Conservation (phyloP, 2,888 invertebrate species). For the Parnassius apollo region DNA sequence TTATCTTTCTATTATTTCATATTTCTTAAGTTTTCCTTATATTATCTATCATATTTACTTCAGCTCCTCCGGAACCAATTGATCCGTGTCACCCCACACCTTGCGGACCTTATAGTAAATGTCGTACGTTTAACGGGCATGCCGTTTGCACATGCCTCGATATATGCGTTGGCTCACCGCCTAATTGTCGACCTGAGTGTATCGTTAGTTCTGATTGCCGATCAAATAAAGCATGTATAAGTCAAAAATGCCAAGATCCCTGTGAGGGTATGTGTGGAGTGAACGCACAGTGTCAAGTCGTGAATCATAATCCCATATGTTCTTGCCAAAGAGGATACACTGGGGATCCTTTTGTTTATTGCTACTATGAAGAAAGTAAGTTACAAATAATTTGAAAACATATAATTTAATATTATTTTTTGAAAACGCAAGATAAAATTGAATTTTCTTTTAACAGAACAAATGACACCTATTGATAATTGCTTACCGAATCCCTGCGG, state of each 20-base stretch:
- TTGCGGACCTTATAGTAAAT: constrained; percentile 89
- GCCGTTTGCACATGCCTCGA: constrained; percentile 89
- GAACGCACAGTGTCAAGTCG: constrained; percentile 88
- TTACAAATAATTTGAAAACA: constrained; percentile 31
- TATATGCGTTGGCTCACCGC: constrained; percentile 87
- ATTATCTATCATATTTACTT: constrained; percentile 46
- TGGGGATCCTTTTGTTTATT: constrained; percentile 90
- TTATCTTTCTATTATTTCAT: constrained; percentile 44
- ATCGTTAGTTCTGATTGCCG: constrained; percentile 89
- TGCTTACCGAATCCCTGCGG: constrained; percentile 89
- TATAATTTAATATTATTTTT: constrained; percentile 25
- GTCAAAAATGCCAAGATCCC: constrained; percentile 89
- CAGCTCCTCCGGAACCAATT: constrained; percentile 71
- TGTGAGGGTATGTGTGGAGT: constrained; percentile 89
- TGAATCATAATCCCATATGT: constrained; percentile 90
- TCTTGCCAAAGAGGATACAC: constrained; percentile 85
- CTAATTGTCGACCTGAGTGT: constrained; percentile 89
- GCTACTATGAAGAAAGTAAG: constrained; percentile 84
- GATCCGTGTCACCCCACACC: constrained; percentile 89
- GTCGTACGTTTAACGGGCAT: constrained; percentile 85
- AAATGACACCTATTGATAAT: constrained; percentile 75
- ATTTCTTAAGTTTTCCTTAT: constrained; percentile 46
- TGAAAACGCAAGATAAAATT: constrained; percentile 12
- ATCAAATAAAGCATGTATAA: constrained; percentile 87
- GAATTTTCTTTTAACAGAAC: constrained; percentile 50